Conservation (phyloP, 2,113 vertebrate species). For the Cebidichthys violaceus region DNA sequence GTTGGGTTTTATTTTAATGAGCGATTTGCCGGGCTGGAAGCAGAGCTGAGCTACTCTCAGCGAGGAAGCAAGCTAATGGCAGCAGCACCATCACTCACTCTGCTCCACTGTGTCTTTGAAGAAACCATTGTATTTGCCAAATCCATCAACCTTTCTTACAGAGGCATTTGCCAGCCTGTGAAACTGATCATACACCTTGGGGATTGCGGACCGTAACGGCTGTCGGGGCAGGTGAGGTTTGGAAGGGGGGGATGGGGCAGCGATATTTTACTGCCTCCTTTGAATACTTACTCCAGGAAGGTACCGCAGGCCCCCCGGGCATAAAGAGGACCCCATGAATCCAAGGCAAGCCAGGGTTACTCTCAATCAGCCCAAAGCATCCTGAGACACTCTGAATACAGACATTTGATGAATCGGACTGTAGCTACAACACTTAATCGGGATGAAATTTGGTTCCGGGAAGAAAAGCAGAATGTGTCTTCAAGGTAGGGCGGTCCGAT, state of each 20-base stretch:
- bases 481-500: conserved; percentile 35
- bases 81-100: conserved; percentile 70
- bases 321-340: conserved; percentile 69
- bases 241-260: too few relatives aligned
- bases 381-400: conserved; percentile 70
- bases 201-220: conserved; percentile 60
- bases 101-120: conserved; percentile 72
- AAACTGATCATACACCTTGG: conserved; percentile 82
- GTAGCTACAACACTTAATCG: conserved; percentile 63
- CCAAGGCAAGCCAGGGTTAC: conserved; percentile 42
- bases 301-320: conserved; percentile 62
- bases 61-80: conserved; percentile 58
- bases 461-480: conserved; percentile 20
- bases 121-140: conserved; percentile 77
- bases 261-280: conserved; percentile 78
- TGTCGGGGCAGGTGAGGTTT: not conserved
- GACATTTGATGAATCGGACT: conserved; percentile 64
- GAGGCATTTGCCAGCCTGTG: conserved; percentile 74
- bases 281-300: conserved; percentile 80
- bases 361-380: conserved; percentile 66
- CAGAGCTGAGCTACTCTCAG: conserved; percentile 55
- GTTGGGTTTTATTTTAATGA: conserved; percentile 12
- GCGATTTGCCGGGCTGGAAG: conserved; percentile 45
- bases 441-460: conserved; percentile 32
- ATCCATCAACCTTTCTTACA: conserved; percentile 78